phyloP scores from a whole-genome alignment of 2,113 vertebrate species.

The Lonchura striata region DNA sequence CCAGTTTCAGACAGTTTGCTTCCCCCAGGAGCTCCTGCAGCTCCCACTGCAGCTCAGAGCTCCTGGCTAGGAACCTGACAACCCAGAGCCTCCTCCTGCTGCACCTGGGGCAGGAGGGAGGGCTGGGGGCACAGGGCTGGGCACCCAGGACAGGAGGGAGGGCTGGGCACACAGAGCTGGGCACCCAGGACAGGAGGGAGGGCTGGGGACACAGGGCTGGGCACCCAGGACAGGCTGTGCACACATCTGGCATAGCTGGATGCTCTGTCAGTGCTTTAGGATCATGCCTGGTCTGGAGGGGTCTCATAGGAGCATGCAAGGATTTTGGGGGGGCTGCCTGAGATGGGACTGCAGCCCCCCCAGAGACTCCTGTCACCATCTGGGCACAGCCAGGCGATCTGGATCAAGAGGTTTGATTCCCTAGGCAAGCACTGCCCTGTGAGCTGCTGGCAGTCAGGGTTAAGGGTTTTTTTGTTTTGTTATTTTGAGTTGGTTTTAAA shows the following conservation, averaged over 20 bases:
- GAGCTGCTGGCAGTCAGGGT: not conserved
- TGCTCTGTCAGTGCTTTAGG: not conserved
- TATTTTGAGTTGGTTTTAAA: not conserved
- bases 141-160: too few species aligned
- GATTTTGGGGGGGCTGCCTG: not conserved
- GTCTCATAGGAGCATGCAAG: accelerated
- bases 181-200: too few species aligned
- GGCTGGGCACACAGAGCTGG: accelerated
- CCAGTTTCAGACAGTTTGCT: accelerated
- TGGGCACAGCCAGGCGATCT: not conserved
- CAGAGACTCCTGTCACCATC: not conserved
- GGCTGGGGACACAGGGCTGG: not conserved
- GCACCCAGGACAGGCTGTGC: not conserved
- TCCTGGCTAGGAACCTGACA: too few species aligned
- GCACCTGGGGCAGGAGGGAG: accelerated
- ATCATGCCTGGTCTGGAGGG: accelerated
- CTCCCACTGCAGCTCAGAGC: accelerated
- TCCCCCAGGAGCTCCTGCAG: not conserved
- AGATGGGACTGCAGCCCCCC: accelerated
- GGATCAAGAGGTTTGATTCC: not conserved
- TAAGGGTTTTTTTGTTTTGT: accelerated
- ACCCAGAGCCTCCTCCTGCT: not conserved
- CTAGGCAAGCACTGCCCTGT: not conserved
- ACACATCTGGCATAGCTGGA: not conserved
- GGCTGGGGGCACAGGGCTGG: not conserved